These are phyloP conservation scores for Aleiodes leptofemur DNA, from an alignment of 2,888 invertebrate species.

Conservation along the genomic window DNA sequence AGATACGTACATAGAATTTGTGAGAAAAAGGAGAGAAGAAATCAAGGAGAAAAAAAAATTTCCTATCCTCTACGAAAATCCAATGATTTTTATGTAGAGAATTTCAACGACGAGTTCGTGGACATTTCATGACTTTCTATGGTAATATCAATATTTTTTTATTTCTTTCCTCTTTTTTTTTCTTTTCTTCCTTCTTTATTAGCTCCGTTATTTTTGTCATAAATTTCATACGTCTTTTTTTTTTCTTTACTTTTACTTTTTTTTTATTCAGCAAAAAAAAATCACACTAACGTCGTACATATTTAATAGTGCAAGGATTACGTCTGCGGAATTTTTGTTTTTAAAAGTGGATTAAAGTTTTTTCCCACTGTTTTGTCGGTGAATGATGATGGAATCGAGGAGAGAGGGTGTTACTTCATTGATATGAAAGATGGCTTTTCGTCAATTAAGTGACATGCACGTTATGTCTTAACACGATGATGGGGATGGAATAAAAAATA, in stretches of 20 bases:
- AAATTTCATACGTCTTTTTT: not conserved
- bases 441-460: not conserved
- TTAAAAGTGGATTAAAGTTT: not conserved
- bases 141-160: not conserved
- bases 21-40: slow-evolving; percentile 16
- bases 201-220: not conserved
- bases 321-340: not conserved
- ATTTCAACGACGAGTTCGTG: not conserved
- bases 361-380: not conserved
- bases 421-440: not conserved
- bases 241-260: not conserved
- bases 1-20: slow-evolving; percentile 6
- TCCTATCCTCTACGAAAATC: slow-evolving; percentile 5
- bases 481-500: slow-evolving; percentile 1
- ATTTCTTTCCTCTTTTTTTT: not conserved
- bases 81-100: slow-evolving; percentile 8
- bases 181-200: not conserved
- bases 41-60: not conserved
- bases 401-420: not conserved
- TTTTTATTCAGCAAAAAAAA: not conserved
- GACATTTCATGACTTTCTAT: not conserved
- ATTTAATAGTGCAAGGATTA: not conserved
- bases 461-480: not conserved
- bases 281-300: not conserved
- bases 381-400: not conserved